Conservation (phyloP, 2,888 invertebrate species). For the Nomada flava region DNA sequence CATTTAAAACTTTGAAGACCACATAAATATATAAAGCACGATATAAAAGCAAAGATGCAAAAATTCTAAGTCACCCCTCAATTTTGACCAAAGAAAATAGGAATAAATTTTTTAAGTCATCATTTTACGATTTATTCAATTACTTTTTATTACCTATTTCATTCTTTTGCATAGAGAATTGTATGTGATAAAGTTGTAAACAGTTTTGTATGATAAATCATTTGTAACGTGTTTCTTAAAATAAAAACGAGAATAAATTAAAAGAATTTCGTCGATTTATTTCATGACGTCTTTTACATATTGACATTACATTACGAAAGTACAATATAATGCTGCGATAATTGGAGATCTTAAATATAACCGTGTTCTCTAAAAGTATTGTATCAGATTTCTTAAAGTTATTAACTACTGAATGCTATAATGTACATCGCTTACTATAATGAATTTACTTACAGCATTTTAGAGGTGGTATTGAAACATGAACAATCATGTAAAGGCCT, state of each 20-base stretch:
- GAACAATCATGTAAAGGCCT: slow-evolving; percentile 66
- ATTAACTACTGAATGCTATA: slow-evolving; percentile 67
- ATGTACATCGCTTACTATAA: slow-evolving; percentile 71
- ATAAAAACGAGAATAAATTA: slow-evolving; percentile 52
- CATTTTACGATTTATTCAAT: slow-evolving; percentile 2
- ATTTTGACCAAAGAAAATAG: not conserved
- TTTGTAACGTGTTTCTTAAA: slow-evolving; percentile 25
- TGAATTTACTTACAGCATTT: slow-evolving; percentile 65
- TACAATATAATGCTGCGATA: slow-evolving; percentile 76
- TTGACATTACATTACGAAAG: slow-evolving; percentile 80
- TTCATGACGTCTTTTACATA: slow-evolving; percentile 76
- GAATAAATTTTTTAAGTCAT: not conserved
- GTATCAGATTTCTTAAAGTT: slow-evolving; percentile 62
- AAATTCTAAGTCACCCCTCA: slow-evolving; percentile 2
- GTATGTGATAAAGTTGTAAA: not conserved
- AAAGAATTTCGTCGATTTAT: slow-evolving; percentile 78
- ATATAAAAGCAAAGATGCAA: slow-evolving; percentile 15
- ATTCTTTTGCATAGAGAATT: slow-evolving; percentile 14
- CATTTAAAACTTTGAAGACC: slow-evolving; percentile 83
- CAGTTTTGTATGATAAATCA: slow-evolving; percentile 2
- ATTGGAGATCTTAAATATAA: slow-evolving; percentile 63
- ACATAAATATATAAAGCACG: slow-evolving; percentile 35
- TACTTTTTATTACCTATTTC: slow-evolving; percentile 15
- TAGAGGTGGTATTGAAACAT: slow-evolving; percentile 59
- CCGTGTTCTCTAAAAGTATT: slow-evolving; percentile 61